Evolutionary conservation across 2,888 invertebrate genomes (phyloP).

Genomic region (Sericinus montela): DNA sequence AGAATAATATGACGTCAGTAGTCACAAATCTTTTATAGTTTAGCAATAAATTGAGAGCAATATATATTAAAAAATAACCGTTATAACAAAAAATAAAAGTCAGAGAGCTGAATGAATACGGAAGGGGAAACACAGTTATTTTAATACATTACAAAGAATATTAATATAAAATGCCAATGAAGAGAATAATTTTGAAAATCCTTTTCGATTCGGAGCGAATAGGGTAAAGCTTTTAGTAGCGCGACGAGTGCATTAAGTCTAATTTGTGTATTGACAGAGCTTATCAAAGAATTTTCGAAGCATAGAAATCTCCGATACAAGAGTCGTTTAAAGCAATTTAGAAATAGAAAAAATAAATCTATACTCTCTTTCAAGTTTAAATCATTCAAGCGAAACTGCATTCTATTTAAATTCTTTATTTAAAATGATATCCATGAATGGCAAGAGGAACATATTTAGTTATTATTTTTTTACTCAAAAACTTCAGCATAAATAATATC

Average conservation of each 20-base stretch:
- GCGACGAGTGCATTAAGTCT: conserved; percentile 58
- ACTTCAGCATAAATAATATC: conserved; percentile 46
- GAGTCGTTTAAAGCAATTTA: conserved; percentile 51
- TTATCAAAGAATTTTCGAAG: conserved; percentile 29
- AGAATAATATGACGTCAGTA: conserved; percentile 37
- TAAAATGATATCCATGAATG: conserved; percentile 48
- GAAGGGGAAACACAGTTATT: conserved; percentile 39
- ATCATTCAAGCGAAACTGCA: conserved; percentile 59
- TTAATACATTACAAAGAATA: conserved; percentile 73
- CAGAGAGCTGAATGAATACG: conserved; percentile 18
- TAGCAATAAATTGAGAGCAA: conserved; percentile 29
- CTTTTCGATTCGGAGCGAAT: conserved; percentile 33
- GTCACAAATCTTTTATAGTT: conserved; percentile 29
- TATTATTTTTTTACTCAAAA: conserved; percentile 21
- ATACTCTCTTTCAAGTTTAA: conserved; percentile 46
- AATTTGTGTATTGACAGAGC: conserved; percentile 54
- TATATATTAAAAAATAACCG: conserved; percentile 28
- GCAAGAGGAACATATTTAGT: conserved; percentile 57
- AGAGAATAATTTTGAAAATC: conserved; percentile 30
- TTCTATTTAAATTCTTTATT: conserved; percentile 60
- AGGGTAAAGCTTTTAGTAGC: conserved; percentile 37
- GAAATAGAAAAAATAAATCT: conserved; percentile 52
- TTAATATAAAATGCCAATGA: conserved; percentile 36
- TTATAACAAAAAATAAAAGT: conserved; percentile 26
- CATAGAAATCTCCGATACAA: conserved; percentile 35